Base-by-base conservation (phyloP, 2,797 vertebrate species). In the Pipistrellus pygmaeus region DNA sequence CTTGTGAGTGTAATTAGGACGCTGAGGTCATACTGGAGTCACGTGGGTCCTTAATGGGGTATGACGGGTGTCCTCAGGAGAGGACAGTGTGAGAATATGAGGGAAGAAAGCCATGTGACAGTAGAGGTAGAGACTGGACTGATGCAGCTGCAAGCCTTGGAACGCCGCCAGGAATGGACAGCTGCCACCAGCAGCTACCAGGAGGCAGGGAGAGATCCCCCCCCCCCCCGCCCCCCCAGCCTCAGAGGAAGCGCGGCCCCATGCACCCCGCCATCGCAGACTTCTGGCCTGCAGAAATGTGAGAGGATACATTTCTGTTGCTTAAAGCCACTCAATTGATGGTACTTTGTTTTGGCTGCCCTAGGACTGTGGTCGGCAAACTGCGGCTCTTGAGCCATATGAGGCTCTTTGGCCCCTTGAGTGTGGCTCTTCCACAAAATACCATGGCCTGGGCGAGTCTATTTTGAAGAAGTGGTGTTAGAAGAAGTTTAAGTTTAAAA, bases 161-260 rank as follows among this genome's bases (percentile, higher is more conserved):
- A 55, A 1, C 1, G 3, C 13, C 1, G 3, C 13, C 3, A 3
- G n/a, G 64, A 25, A 30, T 13, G 21, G 35, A 32, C 0, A 2
- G 51, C 30, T n/a, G n/a, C 15, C 13, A 6, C 62, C 17, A 12
- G 82, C 81, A 73, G 15, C 75, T 21, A 25, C 15, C 18, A 6
- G 44, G 66, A 77, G 30, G 55, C 4, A 1, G 81, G 44, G 44
- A 23, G 60, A 30, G 73, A 13, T 1, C 20, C 53, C 6, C 3
- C 48, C 35, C 8, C 44, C 1, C 8, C 44, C 44, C 44, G 1
- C 44, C 7, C 44, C 44, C 3, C 35, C 35, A 2, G 14, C 51
- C 44, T 51, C 15, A 12, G 86, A 12, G 41, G 57, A 32, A 32
- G 12, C 1, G 0, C 3, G 6, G 60, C 62, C 38, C 48, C 35